Conservation (phyloP, 2,888 invertebrate genomes). For the Uropetala carovei region DNA sequence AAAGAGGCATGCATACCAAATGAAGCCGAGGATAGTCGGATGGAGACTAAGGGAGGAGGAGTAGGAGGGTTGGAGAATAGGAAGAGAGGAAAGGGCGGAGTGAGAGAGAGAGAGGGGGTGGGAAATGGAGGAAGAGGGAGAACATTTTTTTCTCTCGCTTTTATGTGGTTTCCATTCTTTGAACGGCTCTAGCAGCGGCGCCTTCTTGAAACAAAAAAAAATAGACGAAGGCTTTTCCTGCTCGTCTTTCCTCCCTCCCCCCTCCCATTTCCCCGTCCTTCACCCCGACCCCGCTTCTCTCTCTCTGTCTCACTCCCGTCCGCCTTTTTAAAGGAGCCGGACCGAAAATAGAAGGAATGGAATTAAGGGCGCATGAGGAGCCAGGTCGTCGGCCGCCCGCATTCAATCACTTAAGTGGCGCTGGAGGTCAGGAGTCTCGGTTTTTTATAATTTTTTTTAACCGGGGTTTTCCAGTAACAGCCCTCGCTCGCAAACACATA, state of each 20-base stretch:
- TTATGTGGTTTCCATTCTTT: constrained; percentile 44
- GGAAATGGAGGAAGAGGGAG: constrained; percentile 24
- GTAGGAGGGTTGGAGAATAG: background rate
- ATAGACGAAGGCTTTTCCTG: constrained; percentile 47
- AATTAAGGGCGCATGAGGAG: constrained; percentile 57
- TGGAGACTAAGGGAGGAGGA: background rate
- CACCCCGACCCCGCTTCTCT: background rate
- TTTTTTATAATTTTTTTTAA: background rate
- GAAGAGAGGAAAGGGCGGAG: background rate
- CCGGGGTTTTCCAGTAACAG: background rate
- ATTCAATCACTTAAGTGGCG: constrained; percentile 64
- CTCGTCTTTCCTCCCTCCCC: constrained; percentile 4
- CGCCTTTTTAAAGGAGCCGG: constrained; percentile 26
- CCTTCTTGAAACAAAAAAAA: constrained; percentile 30
- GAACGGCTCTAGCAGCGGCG: constrained; percentile 37
- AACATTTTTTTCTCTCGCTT: constrained; percentile 40
- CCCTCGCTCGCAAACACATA: background rate
- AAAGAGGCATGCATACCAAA: background rate
- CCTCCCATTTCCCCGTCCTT: constrained; percentile 5
- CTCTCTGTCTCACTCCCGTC: background rate
- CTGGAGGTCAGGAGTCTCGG: constrained; percentile 52
- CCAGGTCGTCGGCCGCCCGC: constrained; percentile 60
- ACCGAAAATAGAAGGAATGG: constrained; percentile 61
- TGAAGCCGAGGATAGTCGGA: background rate
- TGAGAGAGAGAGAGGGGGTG: background rate